Conservation (phyloP, 2,113 vertebrate species). For the Felis catus region DNA sequence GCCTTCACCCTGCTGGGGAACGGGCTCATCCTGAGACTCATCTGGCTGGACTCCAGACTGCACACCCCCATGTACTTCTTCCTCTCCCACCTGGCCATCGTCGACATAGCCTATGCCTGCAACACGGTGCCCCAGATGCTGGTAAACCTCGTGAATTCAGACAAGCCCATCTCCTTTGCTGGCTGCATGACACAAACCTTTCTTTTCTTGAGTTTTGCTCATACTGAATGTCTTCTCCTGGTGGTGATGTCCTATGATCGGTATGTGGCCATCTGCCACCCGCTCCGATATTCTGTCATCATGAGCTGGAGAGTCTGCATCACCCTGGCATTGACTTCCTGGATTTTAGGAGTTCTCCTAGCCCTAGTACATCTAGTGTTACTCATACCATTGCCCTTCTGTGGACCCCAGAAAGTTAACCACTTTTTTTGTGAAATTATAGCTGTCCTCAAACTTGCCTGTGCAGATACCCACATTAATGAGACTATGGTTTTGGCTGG, state of each 20-base stretch:
- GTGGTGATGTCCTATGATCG: constrained; percentile 65
- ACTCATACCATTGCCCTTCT: constrained; percentile 67
- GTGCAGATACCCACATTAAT: constrained; percentile 62
- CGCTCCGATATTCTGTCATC: neutral
- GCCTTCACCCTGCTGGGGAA: constrained; percentile 64
- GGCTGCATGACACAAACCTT: constrained; percentile 59
- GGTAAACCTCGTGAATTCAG: constrained; percentile 50
- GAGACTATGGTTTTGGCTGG: constrained; percentile 58
- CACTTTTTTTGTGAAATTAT: constrained; percentile 80
- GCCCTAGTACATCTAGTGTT: constrained; percentile 55
- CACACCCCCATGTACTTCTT: constrained; percentile 74
- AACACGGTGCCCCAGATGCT: constrained; percentile 69
- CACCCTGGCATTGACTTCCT: constrained; percentile 10
- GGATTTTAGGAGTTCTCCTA: constrained; percentile 57
- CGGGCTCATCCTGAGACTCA: neutral
- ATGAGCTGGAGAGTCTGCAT: constrained; percentile 54
- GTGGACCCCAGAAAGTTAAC: constrained; percentile 62
- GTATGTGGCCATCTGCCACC: constrained; percentile 62
- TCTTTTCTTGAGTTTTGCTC: constrained; percentile 63
- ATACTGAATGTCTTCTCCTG: constrained; percentile 64
- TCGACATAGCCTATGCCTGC: constrained; percentile 64
- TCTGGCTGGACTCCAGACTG: constrained; percentile 36
- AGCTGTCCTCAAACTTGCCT: constrained; percentile 73
- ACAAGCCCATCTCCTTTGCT: constrained; percentile 42
- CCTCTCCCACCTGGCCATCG: constrained; percentile 33